Base-by-base conservation (phyloP, 2,888 invertebrate genomes). In the Aradus depressus region DNA sequence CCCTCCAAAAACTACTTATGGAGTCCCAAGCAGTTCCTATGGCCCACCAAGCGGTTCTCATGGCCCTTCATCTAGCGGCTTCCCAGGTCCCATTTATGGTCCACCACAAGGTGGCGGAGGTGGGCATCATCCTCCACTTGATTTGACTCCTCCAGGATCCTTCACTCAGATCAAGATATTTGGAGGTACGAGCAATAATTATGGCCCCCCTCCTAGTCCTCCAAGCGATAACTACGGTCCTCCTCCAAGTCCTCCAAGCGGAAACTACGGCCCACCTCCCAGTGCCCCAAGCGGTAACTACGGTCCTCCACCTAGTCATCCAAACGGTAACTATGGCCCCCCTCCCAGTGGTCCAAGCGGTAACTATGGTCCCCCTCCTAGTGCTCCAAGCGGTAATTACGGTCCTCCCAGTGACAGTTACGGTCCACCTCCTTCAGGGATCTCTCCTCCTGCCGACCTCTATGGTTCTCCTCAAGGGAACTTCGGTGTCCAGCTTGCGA, bases 401-500 rank as follows among this genome's bases (percentile, higher is more conserved):
- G 45, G 50, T n/a, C 22, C 49, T 16, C 55, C 52, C 5, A 52
- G 38, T 39, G 35, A 19, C 3, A 26, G 12, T 5, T 53, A 50
- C 23, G 45, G 50, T 3, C 42, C 50, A n/a, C 52, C 52, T 12
- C 49, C 45, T n/a, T 45, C 51, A 23, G 38, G 37, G 6, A 41
- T 26, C 8, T 41, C 45, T 18, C 23, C 45, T 21, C 57, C 53
- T 12, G 49, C 22, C 21, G 35, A 34, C 12, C 14, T 25, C 5
- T 53, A 50, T 14, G 49, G 51, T 8, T 48, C 52, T 12, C 77
- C 79, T 2, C 76, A 75, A 50, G 77, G 76, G 1, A 62, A 74
- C 14, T 80, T 79, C 60, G 79, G 79, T 0, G 74, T 76, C 0
- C 77, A 77, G 23, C 74, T 75, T 1, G 18, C 41, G 1, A 14